These are phyloP conservation scores for Gymnoscopelus microlampas DNA, from an alignment of 2,797 vertebrate species.

Conservation along the genomic window DNA sequence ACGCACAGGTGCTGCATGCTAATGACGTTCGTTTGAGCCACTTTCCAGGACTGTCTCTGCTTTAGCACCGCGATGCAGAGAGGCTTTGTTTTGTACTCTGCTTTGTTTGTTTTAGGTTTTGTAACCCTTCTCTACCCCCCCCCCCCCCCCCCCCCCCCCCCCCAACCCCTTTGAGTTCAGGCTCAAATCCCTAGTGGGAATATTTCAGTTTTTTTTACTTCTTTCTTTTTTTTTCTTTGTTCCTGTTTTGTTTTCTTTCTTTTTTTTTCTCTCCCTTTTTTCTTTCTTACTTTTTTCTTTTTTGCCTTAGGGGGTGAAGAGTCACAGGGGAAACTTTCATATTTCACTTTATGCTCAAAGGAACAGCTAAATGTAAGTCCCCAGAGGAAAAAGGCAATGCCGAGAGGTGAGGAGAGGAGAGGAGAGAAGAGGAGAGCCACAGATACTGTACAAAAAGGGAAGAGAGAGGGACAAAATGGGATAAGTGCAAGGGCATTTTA, in stretches of 20 bases:
- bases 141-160: conserved; percentile 5
- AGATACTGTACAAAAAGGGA: conserved; percentile 30
- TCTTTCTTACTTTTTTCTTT: not conserved
- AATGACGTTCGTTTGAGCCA: conserved; percentile 72
- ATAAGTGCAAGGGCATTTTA: conserved; percentile 36
- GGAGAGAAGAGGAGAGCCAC: conserved; percentile 13
- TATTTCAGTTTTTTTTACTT: conserved; percentile 10
- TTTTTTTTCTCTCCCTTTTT: not conserved
- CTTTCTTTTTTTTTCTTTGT: conserved; percentile 10
- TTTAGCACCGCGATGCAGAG: conserved; percentile 46
- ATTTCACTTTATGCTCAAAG: conserved; percentile 53
- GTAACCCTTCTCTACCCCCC: conserved; percentile 23
- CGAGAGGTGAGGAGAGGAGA: not conserved
- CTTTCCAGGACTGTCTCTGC: conserved; percentile 66
- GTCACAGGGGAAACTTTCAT: conserved; percentile 53
- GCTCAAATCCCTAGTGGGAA: conserved; percentile 49
- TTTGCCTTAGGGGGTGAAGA: conserved; percentile 42
- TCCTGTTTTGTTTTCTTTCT: not conserved
- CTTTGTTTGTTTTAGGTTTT: conserved; percentile 66
- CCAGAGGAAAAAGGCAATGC: conserved; percentile 26
- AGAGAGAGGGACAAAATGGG: conserved; percentile 37
- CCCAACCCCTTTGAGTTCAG: conserved; percentile 40
- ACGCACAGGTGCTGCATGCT: conserved; percentile 67
- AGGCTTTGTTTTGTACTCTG: conserved; percentile 60
- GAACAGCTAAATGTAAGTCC: conserved; percentile 62